phyloP scores from a whole-genome alignment of 1,140 invertebrate genomes.

The Drosophila mauritiana region DNA sequence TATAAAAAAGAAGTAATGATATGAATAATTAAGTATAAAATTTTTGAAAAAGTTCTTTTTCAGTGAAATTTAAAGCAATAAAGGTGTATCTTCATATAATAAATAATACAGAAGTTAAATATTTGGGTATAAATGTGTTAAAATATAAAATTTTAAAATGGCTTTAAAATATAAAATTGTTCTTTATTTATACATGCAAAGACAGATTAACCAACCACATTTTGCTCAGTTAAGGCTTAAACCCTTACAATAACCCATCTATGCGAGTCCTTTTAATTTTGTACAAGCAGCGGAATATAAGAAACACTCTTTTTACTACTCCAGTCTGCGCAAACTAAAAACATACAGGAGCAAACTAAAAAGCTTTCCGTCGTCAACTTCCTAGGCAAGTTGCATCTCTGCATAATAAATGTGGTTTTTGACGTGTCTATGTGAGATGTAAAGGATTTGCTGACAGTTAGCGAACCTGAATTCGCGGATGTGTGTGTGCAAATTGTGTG shows the following conservation, averaged over 20 bases:
- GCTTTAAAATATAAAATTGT: no score
- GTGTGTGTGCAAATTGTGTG: slow-evolving; percentile 22
- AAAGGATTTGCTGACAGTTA: slow-evolving; percentile 24
- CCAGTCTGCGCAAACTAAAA: slow-evolving; percentile 35
- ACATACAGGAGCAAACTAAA: slow-evolving; percentile 39
- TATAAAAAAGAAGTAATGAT: slow-evolving; percentile 24
- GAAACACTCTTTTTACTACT: slow-evolving; percentile 34
- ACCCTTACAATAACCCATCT: not conserved
- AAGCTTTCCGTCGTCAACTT: slow-evolving; percentile 57
- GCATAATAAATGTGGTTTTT: slow-evolving; percentile 69
- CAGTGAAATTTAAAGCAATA: not conserved
- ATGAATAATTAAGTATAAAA: slow-evolving; percentile 20
- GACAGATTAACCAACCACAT: slow-evolving; percentile 13
- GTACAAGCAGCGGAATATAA: slow-evolving; percentile 3
- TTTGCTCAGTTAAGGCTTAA: slow-evolving; percentile 1
- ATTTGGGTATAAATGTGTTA: no score
- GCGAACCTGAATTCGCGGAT: not conserved
- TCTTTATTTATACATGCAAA: not conserved
- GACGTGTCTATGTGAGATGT: slow-evolving; percentile 46
- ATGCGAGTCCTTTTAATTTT: slow-evolving; percentile 30
- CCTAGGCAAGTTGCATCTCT: slow-evolving; percentile 55
- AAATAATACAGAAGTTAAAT: not conserved
- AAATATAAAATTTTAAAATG: no score
- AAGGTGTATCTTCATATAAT: not conserved
- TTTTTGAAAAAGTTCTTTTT: no score